A percentile compares a stretch with the other conserved stretches of the same genome.
These are phyloP conservation scores for Spinus olivaceus DNA, from an alignment of 2,797 vertebrate genomes.

Conservation along the genomic window DNA sequence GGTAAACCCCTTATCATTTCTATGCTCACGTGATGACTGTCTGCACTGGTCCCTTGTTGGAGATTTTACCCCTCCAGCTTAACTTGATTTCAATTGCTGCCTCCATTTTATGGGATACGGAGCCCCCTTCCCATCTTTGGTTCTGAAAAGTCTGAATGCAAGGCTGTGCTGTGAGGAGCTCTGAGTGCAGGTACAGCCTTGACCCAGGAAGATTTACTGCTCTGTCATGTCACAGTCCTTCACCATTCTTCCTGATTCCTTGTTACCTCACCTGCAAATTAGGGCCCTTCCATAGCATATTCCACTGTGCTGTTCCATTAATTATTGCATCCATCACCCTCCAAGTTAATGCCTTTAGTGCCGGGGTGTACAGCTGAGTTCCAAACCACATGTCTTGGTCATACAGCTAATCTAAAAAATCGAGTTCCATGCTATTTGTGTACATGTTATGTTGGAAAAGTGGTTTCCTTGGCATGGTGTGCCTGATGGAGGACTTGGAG, in stretches of 20 bases:
- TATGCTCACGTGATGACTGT: not conserved
- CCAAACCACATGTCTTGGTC: not conserved
- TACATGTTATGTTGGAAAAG: not conserved
- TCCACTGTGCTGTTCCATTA: not conserved
- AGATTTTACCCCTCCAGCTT: not conserved
- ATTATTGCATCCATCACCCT: not conserved
- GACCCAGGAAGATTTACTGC: not conserved
- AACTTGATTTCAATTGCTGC: not conserved
- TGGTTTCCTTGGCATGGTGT: not conserved
- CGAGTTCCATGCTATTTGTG: not conserved
- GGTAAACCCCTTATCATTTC: not conserved
- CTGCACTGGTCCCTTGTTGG: rapidly evolving
- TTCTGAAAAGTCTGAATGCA: not conserved
- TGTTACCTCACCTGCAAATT: not conserved
- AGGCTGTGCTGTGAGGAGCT: not conserved
- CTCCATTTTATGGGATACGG: not conserved
- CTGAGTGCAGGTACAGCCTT: not conserved
- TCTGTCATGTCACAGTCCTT: not conserved
- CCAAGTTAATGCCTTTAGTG: not conserved
- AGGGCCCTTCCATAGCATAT: not conserved
- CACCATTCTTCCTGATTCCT: not conserved
- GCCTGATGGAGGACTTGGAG: not conserved
- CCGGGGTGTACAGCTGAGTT: not conserved
- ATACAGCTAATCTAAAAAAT: not conserved
- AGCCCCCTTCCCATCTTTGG: not conserved